Conservation (phyloP, 92 coral and sea anemone genomes). For the Heteractis magnifica region DNA sequence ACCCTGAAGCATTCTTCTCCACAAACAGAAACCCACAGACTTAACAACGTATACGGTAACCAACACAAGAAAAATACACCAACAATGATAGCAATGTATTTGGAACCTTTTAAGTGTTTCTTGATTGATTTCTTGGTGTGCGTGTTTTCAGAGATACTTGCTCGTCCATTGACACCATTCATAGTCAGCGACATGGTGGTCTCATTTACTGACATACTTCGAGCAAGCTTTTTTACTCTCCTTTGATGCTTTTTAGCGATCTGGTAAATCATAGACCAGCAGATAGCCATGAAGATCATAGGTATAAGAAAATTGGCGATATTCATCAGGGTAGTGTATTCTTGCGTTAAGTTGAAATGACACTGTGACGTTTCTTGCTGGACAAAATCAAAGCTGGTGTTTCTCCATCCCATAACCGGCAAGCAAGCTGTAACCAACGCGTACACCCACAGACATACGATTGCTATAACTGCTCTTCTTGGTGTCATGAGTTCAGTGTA, state of each 20-base stretch:
- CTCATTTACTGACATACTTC: conserved; percentile 72
- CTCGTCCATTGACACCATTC: conserved; percentile 46
- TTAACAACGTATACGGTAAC: conserved; percentile 60
- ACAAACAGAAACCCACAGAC: conserved; percentile 54
- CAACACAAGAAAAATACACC: conserved; percentile 78
- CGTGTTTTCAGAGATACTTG: conserved; percentile 41
- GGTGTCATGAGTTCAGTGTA: conserved; percentile 80
- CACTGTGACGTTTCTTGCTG: conserved; percentile 9
- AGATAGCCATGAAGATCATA: conserved; percentile 74
- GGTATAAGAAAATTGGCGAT: conserved; percentile 72
- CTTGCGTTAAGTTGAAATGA: conserved; percentile 19
- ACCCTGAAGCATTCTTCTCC: conserved; percentile 17
- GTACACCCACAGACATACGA: conserved; percentile 64
- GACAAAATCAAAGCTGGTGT: background rate
- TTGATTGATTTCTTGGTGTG: conserved; percentile 56
- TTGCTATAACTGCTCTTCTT: conserved; percentile 50
- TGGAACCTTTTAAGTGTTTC: conserved; percentile 72
- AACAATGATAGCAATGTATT: conserved; percentile 80
- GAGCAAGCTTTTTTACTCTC: conserved; percentile 65
- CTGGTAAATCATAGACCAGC: conserved; percentile 68
- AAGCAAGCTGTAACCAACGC: conserved; percentile 65
- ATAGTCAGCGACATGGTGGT: conserved; percentile 71
- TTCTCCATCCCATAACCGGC: conserved; percentile 71
- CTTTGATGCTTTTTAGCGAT: conserved; percentile 71
- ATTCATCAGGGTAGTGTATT: conserved; percentile 56